Base-by-base conservation (phyloP, 2,888 invertebrate species). In the Dichetophora obliterata region DNA sequence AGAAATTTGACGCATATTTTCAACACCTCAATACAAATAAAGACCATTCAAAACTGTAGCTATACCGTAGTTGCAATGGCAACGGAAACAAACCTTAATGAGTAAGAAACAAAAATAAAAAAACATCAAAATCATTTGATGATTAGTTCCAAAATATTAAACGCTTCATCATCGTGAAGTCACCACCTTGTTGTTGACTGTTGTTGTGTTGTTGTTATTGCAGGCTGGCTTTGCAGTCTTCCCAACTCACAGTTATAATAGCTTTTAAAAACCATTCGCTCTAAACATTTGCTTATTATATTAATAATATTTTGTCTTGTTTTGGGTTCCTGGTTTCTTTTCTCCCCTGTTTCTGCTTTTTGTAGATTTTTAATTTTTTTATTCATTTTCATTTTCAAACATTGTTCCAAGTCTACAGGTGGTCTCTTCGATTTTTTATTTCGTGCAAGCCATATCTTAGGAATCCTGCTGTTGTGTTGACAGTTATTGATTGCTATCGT, bases 401-500 rank as follows among this genome's bases (percentile, higher is more conserved):
- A 57, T 68, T 50, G 65, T 3, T 14, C 11, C 9, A n/a, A n/a
- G 66, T 65, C 74, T 37, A 65, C 74, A 74, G 74, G 74, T 74
- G 74, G 74, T 74, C 74, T 54, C 43, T 16, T 6, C 19, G 5
- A 2, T 31, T 27, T n/a, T 73, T 65, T 24, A 52, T 24, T 65
- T 37, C 24, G 16, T 68, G 5, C 31, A 14, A 37, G 31, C 16
- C 19, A 68, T 68, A 52, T 50, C 27, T 68, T 50, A 22, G 68
- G 24, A 24, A 48, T 68, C 72, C 72, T 73, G 74, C 74, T 74
- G 65, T 65, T 74, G 74, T 74, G 74, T 74, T 74, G 74, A 74
- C 74, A 74, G 74, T 74, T 74, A 74, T 74, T 74, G 65, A 74
- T 74, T 57, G 74, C 52, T 66, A 74, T 74, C 66, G 74, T 73